A percentile compares a stretch with the other conserved stretches of the same genome.
Evolutionary conservation across 2,888 invertebrate species (phyloP).

Genomic region (Metallyticus violacea): DNA sequence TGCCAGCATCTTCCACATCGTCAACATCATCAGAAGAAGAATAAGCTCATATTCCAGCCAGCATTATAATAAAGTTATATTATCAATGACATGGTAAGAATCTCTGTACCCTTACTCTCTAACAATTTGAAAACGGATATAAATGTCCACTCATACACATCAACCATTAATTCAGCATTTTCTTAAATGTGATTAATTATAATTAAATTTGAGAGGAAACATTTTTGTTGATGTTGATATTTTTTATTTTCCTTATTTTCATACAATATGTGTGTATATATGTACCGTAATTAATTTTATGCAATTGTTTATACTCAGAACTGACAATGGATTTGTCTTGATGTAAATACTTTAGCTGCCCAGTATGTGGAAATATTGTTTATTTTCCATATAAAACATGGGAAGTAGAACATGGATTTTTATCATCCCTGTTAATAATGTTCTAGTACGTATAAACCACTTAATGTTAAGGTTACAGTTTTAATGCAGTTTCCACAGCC

Average conservation of each 20-base stretch:
- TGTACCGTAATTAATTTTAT: neutral
- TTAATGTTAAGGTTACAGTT: neutral
- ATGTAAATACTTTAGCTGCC: neutral
- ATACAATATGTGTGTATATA: neutral
- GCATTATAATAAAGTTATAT: neutral
- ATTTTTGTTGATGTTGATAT: neutral
- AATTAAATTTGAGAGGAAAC: neutral
- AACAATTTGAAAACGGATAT: neutral
- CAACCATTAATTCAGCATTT: neutral
- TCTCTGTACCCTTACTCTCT: neutral
- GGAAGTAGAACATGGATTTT: neutral
- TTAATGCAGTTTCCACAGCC: neutral
- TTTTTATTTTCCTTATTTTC: neutral
- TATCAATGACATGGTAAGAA: neutral
- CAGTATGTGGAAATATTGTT: neutral
- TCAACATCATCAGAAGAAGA: slow-evolving; percentile 40
- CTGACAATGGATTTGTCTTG: neutral
- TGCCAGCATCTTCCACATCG: slow-evolving; percentile 54
- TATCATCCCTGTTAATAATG: neutral
- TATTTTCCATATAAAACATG: neutral
- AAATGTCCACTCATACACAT: neutral
- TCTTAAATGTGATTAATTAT: neutral
- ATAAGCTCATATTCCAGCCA: slow-evolving; percentile 11
- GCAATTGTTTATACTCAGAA: neutral
- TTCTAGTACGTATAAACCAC: neutral